A percentile compares a stretch with the other conserved stretches of the same genome.
Evolutionary conservation across 1,140 invertebrate genomes (phyloP).

Genomic region (Cyclargus thomasi): DNA sequence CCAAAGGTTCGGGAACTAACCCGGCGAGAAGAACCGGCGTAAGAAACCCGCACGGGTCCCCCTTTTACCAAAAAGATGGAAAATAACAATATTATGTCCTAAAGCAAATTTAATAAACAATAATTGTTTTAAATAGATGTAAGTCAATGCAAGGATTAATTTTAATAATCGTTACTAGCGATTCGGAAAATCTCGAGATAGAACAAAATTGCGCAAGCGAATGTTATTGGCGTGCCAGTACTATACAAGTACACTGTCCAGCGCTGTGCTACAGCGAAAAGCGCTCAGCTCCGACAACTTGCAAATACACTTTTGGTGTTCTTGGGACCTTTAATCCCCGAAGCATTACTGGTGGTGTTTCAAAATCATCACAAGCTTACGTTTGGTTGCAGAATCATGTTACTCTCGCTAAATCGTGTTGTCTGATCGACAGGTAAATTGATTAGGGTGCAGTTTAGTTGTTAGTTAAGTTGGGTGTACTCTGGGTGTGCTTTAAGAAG

Average conservation of each 20-base stretch:
- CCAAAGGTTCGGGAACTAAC: too few relatives aligned
- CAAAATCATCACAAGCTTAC: conserved; percentile 16
- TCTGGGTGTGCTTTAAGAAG: too few relatives aligned
- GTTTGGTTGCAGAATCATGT: not conserved
- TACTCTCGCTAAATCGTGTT: not conserved
- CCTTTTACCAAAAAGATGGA: too few relatives aligned
- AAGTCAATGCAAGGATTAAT: not conserved
- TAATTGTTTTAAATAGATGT: too few relatives aligned
- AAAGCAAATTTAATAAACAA: too few relatives aligned
- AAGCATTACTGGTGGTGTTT: conserved; percentile 23
- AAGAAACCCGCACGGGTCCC: too few relatives aligned
- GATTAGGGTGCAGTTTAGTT: not conserved
- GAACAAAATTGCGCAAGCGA: not conserved
- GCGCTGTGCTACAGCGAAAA: conserved; percentile 32
- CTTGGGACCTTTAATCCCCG: conserved; percentile 37
- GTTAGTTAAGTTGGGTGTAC: not conserved
- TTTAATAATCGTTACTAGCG: not conserved
- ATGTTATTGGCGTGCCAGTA: not conserved
- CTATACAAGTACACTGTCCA: not conserved
- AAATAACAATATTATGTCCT: too few relatives aligned
- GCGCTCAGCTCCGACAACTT: conserved; percentile 34
- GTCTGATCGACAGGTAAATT: not conserved
- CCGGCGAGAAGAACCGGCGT: too few relatives aligned
- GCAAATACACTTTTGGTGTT: conserved; percentile 39
- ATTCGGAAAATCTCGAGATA: not conserved